A percentile compares a stretch with the other conserved stretches of the same genome.
Conservation (phyloP, 2,888 invertebrate genomes). For the Pilophorus perplexus region DNA sequence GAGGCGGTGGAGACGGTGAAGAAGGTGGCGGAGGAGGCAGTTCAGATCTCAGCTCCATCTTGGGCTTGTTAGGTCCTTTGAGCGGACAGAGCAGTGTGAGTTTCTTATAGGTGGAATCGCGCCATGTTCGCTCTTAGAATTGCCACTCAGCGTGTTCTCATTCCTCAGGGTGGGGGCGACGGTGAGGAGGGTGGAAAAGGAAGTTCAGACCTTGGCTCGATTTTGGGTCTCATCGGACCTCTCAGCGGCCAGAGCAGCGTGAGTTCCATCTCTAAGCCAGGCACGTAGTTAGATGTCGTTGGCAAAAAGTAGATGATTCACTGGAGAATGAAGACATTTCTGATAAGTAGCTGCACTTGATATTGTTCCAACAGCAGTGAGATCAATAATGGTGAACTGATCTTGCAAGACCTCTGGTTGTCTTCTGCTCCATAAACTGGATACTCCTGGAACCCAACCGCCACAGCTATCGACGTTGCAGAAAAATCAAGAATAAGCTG, state of each 20-base stretch:
- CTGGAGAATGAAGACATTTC: too few species aligned
- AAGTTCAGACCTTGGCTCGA: conserved; percentile 47
- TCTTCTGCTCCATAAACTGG: too few species aligned
- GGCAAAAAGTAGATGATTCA: neutral
- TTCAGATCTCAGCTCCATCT: conserved; percentile 43
- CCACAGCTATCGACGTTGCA: too few species aligned
- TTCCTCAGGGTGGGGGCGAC: conserved; percentile 41
- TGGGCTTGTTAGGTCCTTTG: conserved; percentile 43
- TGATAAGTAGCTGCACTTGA: too few species aligned
- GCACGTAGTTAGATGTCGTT: neutral
- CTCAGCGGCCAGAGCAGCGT: conserved; percentile 48
- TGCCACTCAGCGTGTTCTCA: too few species aligned
- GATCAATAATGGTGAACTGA: too few species aligned
- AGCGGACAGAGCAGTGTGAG: conserved; percentile 46
- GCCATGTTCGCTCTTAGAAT: too few species aligned
- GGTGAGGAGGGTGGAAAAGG: conserved; percentile 43
- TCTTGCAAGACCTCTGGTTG: too few species aligned
- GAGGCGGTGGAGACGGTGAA: conserved; percentile 38
- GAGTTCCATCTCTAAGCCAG: neutral
- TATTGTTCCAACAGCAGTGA: too few species aligned
- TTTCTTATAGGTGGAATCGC: conserved; percentile 18
- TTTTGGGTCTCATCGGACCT: conserved; percentile 48
- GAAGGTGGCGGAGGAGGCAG: conserved; percentile 44
- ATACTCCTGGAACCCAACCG: too few species aligned
- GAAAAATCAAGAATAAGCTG: too few species aligned